Evolutionary conservation across 2,113 vertebrate genomes (phyloP), one percentile per base, ranked within the genome.

Genomic region (Heteronetta atricapilla): DNA sequence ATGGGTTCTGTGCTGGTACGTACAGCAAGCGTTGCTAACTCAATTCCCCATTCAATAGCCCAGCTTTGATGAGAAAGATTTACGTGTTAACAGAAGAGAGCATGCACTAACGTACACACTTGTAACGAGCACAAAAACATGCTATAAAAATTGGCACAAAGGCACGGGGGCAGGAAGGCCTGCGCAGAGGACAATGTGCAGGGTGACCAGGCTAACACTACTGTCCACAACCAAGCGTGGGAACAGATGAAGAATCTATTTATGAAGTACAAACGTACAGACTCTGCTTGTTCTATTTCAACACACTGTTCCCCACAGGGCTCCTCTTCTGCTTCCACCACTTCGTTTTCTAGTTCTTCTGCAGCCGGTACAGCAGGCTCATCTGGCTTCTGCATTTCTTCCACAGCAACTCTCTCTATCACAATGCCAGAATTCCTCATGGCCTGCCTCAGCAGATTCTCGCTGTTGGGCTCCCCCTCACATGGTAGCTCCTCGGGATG

Each of bases 371-470:
- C 89, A 5, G 7, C 59, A 56, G 85, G 76, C 12, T 94, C 95
- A 1, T 81, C 92, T 0, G 83, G 55, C 81, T 97, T 97, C 18
- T 92, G 82, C 48, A 95, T 44, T 22, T 98, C 98, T 81, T 97
- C 98, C 90, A 97, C 70, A 3, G 96, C 19, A 0, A 96, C 97
- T 7, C 97, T 96, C 94, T 98, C 99, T 0, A 99, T 98, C 18
- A 99, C 98, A 2, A 99, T 98, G 55, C 99, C 99, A 0, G 99
- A 99, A 94, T 99, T 99, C 97, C 99, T 98, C 97, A 99, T 99
- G 96, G 99, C 99, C 96, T 99, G 99, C 78, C 98, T 98, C 91
- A 99, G 98, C 88, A 99, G 98, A 73, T 98, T 99, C 96, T 99
- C 98, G 2, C 97, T 98, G 73, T 97, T 98, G 20, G 70, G 93